phyloP scores from a whole-genome alignment of 2,888 invertebrate genomes.

The Chalcis sispes region DNA sequence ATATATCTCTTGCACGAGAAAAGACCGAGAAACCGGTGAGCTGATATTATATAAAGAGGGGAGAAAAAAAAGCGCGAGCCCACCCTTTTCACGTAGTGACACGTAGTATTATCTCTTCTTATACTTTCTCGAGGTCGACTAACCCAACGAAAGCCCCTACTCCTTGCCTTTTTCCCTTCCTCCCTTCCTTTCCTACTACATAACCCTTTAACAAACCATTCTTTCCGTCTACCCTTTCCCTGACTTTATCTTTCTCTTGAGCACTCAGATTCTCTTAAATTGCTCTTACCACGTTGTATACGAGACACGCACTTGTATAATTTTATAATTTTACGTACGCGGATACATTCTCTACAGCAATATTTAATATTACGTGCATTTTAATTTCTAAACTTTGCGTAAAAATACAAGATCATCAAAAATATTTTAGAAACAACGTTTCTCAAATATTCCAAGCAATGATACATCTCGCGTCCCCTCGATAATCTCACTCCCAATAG shows the following conservation, averaged over 20 bases:
- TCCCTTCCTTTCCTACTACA: background rate
- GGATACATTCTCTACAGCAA: no score
- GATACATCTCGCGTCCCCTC: slow-evolving; percentile 8
- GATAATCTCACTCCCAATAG: background rate
- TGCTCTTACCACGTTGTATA: slow-evolving; percentile 34
- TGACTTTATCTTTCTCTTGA: no score
- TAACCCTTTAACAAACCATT: no score
- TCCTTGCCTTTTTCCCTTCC: slow-evolving; percentile 4
- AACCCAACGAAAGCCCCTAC: slow-evolving; percentile 37
- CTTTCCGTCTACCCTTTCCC: no score
- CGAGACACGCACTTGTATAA: background rate
- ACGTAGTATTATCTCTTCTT: slow-evolving; percentile 64
- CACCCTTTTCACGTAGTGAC: slow-evolving; percentile 63
- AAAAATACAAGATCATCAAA: no score
- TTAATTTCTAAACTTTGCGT: no score
- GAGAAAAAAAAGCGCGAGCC: slow-evolving; percentile 39
- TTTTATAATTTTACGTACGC: background rate
- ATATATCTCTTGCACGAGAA: background rate
- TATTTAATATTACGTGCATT: no score
- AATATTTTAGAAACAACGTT: no score
- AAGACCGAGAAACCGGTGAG: slow-evolving; percentile 51
- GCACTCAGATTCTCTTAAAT: slow-evolving; percentile 40
- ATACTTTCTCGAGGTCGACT: slow-evolving; percentile 40
- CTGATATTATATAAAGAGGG: slow-evolving; percentile 70
- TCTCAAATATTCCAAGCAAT: no score